Evolutionary conservation across 2,113 vertebrate genomes (phyloP).

Genomic region (Sitta europaea): DNA sequence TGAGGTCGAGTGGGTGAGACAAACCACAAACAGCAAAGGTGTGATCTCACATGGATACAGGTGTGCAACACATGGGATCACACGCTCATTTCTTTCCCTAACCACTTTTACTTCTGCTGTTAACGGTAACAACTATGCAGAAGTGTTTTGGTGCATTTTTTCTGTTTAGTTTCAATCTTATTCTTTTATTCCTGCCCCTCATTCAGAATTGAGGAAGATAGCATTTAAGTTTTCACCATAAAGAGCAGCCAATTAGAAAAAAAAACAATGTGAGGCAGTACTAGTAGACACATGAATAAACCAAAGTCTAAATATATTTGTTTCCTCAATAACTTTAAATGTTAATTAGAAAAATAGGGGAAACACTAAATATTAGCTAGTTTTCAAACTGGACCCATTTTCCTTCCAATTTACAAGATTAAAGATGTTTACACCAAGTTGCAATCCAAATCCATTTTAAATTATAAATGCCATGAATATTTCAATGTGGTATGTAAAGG

Average conservation of each 20-base stretch:
- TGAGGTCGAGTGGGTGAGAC: not conserved
- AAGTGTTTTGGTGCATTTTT: not conserved
- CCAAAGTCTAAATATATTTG: not conserved
- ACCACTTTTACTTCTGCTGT: not conserved
- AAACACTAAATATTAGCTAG: not conserved
- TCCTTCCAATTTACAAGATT: not conserved
- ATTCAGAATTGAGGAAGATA: not conserved
- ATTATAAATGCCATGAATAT: not conserved
- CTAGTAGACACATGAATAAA: not conserved
- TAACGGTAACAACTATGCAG: not conserved
- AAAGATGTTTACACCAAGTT: not conserved
- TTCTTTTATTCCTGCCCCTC: not conserved
- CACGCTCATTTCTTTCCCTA: not conserved
- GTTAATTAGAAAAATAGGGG: not conserved
- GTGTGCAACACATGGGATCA: not conserved
- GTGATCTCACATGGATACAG: not conserved
- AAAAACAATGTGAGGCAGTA: not conserved
- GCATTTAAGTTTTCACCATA: not conserved
- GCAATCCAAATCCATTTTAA: not conserved
- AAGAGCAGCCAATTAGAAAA: not conserved
- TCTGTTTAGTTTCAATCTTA: not conserved
- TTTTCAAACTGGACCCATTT: not conserved
- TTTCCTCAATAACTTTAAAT: not conserved
- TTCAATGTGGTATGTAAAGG: not conserved
- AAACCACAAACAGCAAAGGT: not conserved